Percentiles rank a stretch among this genome's conserved stretches.
These are phyloP conservation scores for Lucilia cuprina DNA, from an alignment of 1,140 invertebrate species.

Conservation along the genomic window DNA sequence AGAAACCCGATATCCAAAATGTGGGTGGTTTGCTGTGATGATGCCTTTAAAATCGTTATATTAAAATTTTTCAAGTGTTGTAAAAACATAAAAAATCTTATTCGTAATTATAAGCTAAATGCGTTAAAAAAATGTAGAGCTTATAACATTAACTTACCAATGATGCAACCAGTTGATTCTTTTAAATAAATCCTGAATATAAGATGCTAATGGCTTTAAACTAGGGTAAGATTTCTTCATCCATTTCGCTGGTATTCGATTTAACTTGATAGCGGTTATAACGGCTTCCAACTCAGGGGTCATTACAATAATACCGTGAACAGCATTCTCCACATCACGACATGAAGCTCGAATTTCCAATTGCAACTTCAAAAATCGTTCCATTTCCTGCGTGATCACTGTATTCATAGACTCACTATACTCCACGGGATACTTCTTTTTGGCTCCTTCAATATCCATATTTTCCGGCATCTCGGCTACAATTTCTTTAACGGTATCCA, in stretches of 20 bases:
- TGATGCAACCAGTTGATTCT: slow-evolving; percentile 77
- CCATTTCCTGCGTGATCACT: slow-evolving; percentile 91
- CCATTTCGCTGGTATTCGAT: slow-evolving; percentile 83
- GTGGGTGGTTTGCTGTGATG: slow-evolving; percentile 77
- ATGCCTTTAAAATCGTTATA: slow-evolving; percentile 53
- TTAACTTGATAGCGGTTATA: slow-evolving; percentile 72
- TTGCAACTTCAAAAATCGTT: slow-evolving; percentile 82
- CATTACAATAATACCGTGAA: slow-evolving; percentile 89
- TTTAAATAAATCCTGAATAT: slow-evolving; percentile 84
- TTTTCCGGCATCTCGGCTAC: slow-evolving; percentile 73
- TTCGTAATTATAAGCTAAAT: too few species aligned
- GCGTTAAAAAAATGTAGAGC: too few species aligned
- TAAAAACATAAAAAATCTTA: neutral
- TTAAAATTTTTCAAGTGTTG: too few species aligned
- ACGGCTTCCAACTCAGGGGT: slow-evolving; percentile 80
- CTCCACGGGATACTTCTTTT: slow-evolving; percentile 78
- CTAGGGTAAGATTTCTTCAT: slow-evolving; percentile 86
- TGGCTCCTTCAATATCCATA: slow-evolving; percentile 78
- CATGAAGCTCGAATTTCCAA: slow-evolving; percentile 72
- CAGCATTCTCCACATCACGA: slow-evolving; percentile 77
- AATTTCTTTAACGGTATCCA: slow-evolving; percentile 74
- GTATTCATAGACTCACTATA: slow-evolving; percentile 95
- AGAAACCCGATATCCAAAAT: slow-evolving; percentile 95
- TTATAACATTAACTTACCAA: slow-evolving; percentile 66
- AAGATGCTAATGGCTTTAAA: slow-evolving; percentile 86